phyloP scores from a whole-genome alignment of 2,113 vertebrate genomes.

The Strix uralensis region DNA sequence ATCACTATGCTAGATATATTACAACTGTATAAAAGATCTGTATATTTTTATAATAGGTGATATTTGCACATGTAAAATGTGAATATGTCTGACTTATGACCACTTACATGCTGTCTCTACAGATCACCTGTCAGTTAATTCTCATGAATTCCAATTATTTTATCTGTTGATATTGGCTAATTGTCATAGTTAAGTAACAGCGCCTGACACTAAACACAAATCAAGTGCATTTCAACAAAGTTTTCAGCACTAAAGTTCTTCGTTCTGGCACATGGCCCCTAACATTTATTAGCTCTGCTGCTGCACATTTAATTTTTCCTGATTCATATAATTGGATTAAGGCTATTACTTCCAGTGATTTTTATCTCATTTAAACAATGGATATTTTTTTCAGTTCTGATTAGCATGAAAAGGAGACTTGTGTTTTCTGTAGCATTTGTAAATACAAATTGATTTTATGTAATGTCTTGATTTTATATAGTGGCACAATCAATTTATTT shows the following conservation, averaged over 20 bases:
- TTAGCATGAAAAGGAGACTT: background rate
- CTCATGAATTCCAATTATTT: background rate
- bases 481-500: background rate
- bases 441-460: background rate
- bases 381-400: background rate
- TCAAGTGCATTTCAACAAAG: background rate
- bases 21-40: background rate
- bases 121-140: background rate
- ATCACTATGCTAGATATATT: background rate
- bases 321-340: slow-evolving; percentile 3
- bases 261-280: background rate
- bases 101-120: background rate
- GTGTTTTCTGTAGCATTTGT: background rate
- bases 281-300: background rate
- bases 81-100: background rate
- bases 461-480: background rate
- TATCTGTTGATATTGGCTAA: background rate
- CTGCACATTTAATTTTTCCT: background rate
- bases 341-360: background rate
- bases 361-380: background rate
- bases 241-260: background rate
- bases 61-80: background rate
- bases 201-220: background rate
- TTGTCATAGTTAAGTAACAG: background rate
- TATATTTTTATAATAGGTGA: background rate